Conservation (phyloP, 2,113 vertebrate genomes). For the Strigops habroptila region DNA sequence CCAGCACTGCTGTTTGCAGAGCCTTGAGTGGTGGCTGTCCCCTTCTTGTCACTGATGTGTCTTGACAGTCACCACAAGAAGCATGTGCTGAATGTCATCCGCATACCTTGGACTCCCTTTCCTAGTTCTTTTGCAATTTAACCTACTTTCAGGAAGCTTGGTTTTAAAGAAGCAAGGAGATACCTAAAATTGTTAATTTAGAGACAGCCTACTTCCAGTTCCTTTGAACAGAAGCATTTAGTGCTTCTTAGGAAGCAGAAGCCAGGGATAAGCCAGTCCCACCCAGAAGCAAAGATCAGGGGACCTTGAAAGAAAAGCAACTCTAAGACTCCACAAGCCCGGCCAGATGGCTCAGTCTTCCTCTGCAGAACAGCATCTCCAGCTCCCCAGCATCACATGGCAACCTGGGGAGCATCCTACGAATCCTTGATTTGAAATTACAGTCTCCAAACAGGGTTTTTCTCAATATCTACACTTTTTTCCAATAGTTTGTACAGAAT, state of each 20-base stretch:
- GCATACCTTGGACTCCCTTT: background rate
- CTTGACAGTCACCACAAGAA: background rate
- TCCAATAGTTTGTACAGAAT: background rate
- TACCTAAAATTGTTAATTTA: background rate
- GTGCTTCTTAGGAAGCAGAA: background rate
- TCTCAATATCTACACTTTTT: background rate
- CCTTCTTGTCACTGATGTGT: background rate
- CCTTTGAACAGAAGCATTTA: background rate
- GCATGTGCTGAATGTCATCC: background rate
- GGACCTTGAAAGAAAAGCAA: background rate
- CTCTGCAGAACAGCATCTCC: background rate
- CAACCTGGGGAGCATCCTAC: background rate
- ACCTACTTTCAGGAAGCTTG: background rate
- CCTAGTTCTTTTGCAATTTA: background rate
- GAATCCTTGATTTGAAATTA: background rate
- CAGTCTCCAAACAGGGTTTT: background rate
- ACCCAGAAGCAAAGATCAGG: background rate
- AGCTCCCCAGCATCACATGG: background rate
- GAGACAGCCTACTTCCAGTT: background rate
- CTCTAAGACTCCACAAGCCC: background rate
- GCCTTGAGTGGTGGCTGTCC: background rate
- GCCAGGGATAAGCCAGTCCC: background rate
- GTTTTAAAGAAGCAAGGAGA: background rate
- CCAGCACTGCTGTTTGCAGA: background rate
- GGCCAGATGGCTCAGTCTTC: fast-evolving